Evolutionary conservation across 2,113 vertebrate species (phyloP).

Genomic region (Zonotrichia leucophrys): DNA sequence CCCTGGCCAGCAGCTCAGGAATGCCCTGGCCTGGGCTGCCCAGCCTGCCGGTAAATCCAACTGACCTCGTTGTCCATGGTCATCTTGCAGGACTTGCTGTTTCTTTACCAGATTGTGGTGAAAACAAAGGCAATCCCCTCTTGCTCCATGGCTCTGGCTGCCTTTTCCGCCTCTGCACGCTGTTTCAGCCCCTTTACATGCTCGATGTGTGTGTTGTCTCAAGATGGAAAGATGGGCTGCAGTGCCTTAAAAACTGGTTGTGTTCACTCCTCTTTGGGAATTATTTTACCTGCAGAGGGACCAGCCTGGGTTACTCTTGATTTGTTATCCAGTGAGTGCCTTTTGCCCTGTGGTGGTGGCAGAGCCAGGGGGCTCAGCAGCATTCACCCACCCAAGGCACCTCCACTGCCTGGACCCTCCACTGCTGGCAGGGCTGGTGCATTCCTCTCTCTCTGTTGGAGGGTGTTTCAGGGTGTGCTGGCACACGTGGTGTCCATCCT

Average conservation of each 20-base stretch:
- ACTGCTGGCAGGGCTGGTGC: rapidly evolving
- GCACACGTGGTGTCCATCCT: rapidly evolving
- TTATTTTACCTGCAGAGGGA: background rate
- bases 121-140: background rate
- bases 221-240: background rate
- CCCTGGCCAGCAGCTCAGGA: background rate
- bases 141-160: rapidly evolving
- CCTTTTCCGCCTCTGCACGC: rapidly evolving
- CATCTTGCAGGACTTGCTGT: background rate
- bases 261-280: background rate
- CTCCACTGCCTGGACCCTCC: rapidly evolving
- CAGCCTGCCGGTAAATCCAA: background rate
- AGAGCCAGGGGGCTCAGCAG: background rate
- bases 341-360: background rate
- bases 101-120: background rate
- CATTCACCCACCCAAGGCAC: background rate
- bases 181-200: rapidly evolving
- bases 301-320: background rate
- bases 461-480: background rate
- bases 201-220: rapidly evolving
- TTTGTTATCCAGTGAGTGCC: background rate
- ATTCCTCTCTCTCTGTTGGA: background rate
- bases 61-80: rapidly evolving
- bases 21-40: rapidly evolving
- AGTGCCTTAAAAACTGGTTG: background rate